A percentile compares a stretch with the other conserved stretches of the same genome.
phyloP scores from a whole-genome alignment of 2,888 invertebrate species.

The Tetragonisca angustula region DNA sequence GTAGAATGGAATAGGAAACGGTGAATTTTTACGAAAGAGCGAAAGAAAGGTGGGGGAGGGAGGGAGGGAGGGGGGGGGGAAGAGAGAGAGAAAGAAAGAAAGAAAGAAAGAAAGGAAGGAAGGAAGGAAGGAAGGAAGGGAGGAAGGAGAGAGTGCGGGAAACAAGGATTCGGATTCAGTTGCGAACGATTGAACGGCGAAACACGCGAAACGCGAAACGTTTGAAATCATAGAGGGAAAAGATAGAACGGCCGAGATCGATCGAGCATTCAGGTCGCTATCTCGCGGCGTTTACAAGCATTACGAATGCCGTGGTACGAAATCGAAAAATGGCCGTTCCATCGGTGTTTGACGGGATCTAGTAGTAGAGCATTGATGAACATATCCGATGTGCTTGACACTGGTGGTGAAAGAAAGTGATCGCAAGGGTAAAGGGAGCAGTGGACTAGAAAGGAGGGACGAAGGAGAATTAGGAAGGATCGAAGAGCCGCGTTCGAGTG shows the following conservation, averaged over 20 bases:
- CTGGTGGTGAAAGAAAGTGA: conserved; percentile 42
- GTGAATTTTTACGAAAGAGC: background rate
- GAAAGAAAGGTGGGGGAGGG: too few relatives aligned
- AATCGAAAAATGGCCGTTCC: conserved; percentile 76
- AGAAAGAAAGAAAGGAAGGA: background rate
- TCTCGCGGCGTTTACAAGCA: conserved; percentile 62
- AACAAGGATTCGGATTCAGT: too few relatives aligned
- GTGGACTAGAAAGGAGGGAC: conserved; percentile 4
- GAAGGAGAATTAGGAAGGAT: conserved; percentile 7
- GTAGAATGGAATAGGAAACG: background rate
- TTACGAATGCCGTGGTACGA: conserved; percentile 58
- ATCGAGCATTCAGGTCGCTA: conserved; percentile 62
- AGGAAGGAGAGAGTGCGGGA: too few relatives aligned
- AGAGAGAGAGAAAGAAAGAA: too few relatives aligned
- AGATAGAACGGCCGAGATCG: conserved; percentile 54
- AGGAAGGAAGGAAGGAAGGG: background rate
- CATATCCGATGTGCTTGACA: conserved; percentile 16
- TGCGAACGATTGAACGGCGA: too few relatives aligned
- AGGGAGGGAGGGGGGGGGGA: too few relatives aligned
- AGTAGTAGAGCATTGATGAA: conserved; percentile 52
- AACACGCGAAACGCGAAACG: conserved; percentile 15
- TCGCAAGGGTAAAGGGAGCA: conserved; percentile 7
- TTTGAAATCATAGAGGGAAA: conserved; percentile 44
- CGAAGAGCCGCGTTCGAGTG: conserved; percentile 5
- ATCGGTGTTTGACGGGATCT: conserved; percentile 71